Evolutionary conservation across 1,140 invertebrate genomes (phyloP).

Genomic region (Leptinotarsa lineolata): DNA sequence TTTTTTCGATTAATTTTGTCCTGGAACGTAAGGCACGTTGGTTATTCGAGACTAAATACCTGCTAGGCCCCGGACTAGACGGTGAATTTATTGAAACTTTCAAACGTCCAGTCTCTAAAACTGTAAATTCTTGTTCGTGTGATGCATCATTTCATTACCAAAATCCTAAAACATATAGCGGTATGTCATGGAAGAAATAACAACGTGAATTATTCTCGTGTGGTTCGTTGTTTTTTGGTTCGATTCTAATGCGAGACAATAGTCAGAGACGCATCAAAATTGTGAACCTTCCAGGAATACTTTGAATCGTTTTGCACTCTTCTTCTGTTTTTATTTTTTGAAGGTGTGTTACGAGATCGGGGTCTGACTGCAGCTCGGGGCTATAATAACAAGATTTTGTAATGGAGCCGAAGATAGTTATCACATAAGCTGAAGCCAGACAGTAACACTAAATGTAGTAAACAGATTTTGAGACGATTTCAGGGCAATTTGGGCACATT

Average conservation of each 20-base stretch:
- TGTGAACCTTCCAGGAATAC: constrained; percentile 21
- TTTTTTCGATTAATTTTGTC: too few relatives aligned
- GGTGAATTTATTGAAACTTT: not conserved
- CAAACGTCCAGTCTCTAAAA: not conserved
- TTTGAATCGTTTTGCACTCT: constrained; percentile 11
- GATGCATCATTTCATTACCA: not conserved
- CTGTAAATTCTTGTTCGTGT: not conserved
- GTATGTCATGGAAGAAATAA: constrained; percentile 13
- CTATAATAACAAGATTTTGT: constrained; percentile 22
- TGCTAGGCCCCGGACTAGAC: not conserved
- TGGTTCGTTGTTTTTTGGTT: not conserved
- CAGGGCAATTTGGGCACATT: not conserved
- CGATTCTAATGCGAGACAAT: constrained; percentile 12
- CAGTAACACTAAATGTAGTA: not conserved
- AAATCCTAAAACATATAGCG: not conserved
- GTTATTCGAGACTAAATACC: not conserved
- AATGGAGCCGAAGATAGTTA: constrained; percentile 15
- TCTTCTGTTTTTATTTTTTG: constrained; percentile 6
- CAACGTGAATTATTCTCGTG: not conserved
- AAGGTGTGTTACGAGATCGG: constrained; percentile 12
- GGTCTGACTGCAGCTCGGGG: not conserved
- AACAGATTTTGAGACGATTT: not conserved
- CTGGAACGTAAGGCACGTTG: not conserved
- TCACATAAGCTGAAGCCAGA: constrained; percentile 8
- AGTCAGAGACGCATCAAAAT: constrained; percentile 9